Evolutionary conservation across 2,888 invertebrate genomes (phyloP).

Genomic region (Poecilobothrus nobilitatus): DNA sequence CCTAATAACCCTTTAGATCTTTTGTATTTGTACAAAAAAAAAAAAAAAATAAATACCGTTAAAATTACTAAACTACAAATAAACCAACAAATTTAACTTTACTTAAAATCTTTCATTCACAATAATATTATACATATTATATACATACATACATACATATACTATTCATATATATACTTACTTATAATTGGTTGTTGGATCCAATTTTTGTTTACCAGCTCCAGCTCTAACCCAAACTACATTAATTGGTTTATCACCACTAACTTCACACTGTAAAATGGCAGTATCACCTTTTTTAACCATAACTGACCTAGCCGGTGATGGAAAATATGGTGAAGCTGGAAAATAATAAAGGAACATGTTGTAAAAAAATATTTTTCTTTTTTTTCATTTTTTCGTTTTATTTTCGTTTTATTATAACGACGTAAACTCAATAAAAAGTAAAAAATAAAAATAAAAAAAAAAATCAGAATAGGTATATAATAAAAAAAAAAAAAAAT

Average conservation of each 20-base stretch:
- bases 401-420: neutral
- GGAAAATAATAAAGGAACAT: constrained; percentile 25
- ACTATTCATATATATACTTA: constrained; percentile 28
- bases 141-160: neutral
- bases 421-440: neutral
- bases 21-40: too few relatives aligned
- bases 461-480: constrained; percentile 2
- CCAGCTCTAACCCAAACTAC: constrained; percentile 66
- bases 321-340: constrained; percentile 67
- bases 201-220: constrained; percentile 59
- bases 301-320: constrained; percentile 58
- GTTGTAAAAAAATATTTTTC: neutral
- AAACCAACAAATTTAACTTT: neutral
- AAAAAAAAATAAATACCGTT: too few relatives aligned
- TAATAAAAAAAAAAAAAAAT: neutral
- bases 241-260: constrained; percentile 70
- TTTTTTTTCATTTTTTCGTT: too few relatives aligned
- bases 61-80: neutral
- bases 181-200: constrained; percentile 64
- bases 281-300: constrained; percentile 67
- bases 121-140: neutral
- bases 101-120: neutral
- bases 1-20: neutral
- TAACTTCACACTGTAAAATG: constrained; percentile 63
- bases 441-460: constrained; percentile 5